These are phyloP conservation scores for Calypte anna DNA, from an alignment of 2,113 vertebrate species.

Conservation along the genomic window DNA sequence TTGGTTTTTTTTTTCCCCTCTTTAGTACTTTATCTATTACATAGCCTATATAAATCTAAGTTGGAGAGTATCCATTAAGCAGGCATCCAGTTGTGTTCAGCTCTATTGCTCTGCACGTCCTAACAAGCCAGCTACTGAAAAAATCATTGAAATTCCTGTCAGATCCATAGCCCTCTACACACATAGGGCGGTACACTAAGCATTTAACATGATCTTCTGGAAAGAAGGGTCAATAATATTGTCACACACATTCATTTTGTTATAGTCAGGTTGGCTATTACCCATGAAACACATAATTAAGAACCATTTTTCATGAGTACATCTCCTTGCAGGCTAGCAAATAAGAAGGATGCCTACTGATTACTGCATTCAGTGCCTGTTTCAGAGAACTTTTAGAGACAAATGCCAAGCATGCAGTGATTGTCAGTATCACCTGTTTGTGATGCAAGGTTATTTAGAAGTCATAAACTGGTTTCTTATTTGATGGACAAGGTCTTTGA, in stretches of 20 bases:
- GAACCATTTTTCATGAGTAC: not conserved
- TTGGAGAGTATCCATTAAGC: not conserved
- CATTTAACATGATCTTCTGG: not conserved
- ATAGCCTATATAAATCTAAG: not conserved
- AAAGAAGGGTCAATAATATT: constrained; percentile 14
- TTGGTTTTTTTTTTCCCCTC: not conserved
- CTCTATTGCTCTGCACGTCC: not conserved
- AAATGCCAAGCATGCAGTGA: not conserved
- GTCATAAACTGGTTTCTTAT: not conserved
- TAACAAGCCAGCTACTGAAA: not conserved
- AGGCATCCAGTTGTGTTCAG: not conserved
- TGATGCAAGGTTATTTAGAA: not conserved
- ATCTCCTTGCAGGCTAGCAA: not conserved
- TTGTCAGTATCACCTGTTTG: not conserved
- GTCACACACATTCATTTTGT: not conserved
- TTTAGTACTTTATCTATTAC: not conserved
- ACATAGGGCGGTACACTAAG: not conserved
- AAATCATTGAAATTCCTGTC: not conserved
- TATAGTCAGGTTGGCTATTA: not conserved
- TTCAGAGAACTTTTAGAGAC: not conserved
- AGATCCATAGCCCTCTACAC: not conserved
- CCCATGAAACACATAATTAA: not conserved
- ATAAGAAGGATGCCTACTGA: not conserved
- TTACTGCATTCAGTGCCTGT: not conserved
- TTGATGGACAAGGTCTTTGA: not conserved